Conservation (phyloP, 2,797 vertebrate genomes). For the Scolopax rusticola region DNA sequence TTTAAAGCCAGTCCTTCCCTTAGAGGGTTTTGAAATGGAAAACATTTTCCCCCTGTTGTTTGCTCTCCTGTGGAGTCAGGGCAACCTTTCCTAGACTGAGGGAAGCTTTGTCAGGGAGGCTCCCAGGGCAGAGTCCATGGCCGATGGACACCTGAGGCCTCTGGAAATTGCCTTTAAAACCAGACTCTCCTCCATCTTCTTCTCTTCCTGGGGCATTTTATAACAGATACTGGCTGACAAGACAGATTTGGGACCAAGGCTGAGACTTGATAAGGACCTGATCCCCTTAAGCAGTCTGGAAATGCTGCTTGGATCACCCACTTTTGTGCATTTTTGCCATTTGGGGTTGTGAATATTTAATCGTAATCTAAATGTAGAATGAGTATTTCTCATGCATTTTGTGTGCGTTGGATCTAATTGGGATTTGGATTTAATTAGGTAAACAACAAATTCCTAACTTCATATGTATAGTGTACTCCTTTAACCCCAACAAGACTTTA, state of each 20-base stretch:
- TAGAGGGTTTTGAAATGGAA: not conserved
- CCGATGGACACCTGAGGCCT: not conserved
- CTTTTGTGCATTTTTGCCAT: not conserved
- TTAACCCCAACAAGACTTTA: not conserved
- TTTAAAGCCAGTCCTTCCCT: not conserved
- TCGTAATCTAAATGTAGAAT: not conserved
- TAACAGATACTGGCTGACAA: not conserved
- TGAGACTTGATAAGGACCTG: not conserved
- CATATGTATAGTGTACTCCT: not conserved
- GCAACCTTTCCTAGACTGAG: no score
- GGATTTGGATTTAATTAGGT: not conserved
- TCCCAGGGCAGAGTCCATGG: not conserved
- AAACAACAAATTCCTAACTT: not conserved
- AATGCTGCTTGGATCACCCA: not conserved
- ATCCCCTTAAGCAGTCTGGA: not conserved
- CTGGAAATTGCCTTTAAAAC: not conserved
- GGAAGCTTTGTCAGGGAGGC: not conserved
- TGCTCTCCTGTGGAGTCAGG: not conserved
- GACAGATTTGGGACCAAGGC: not conserved
- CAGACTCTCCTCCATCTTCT: not conserved
- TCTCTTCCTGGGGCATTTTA: not conserved
- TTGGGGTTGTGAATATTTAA: not conserved
- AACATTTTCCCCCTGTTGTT: not conserved
- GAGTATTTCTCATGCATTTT: rapidly evolving
- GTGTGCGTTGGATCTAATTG: not conserved